A percentile compares a stretch with the other conserved stretches of the same genome.
phyloP scores from a whole-genome alignment of 2,888 invertebrate genomes.

The Cacoxenus indagator region DNA sequence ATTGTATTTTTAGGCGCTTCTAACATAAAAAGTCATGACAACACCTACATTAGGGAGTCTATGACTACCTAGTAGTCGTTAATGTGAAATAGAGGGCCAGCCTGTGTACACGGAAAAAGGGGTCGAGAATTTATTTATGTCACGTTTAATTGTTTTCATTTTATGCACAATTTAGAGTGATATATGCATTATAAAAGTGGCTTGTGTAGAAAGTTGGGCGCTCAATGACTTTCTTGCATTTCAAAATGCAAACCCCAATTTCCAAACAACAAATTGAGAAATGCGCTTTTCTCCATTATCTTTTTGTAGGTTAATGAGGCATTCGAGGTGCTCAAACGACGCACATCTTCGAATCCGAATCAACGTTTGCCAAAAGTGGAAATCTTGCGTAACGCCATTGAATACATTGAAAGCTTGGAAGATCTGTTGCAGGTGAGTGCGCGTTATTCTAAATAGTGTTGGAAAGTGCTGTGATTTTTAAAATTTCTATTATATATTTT shows the following conservation, averaged over 20 bases:
- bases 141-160: conserved; percentile 57
- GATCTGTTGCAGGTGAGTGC: conserved; percentile 78
- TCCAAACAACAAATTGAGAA: neutral
- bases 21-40: neutral
- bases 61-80: conserved; percentile 10
- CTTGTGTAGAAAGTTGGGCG: conserved; percentile 20
- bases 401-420: conserved; percentile 94
- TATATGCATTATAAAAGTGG: conserved; percentile 61
- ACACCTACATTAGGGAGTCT: too few relatives aligned
- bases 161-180: conserved; percentile 60
- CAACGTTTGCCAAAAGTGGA: conserved; percentile 98
- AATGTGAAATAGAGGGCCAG: conserved; percentile 9
- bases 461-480: neutral
- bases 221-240: conserved; percentile 53
- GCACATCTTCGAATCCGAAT: conserved; percentile 95
- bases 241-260: conserved; percentile 34
- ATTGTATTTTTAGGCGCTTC: neutral
- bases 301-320: conserved; percentile 92
- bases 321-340: conserved; percentile 92
- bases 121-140: conserved; percentile 25
- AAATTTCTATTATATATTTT: conserved; percentile 2
- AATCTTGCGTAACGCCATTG: conserved; percentile 96
- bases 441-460: neutral
- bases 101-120: conserved; percentile 31
- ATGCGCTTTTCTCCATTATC: neutral